A percentile compares a stretch with the other conserved stretches of the same genome.
Evolutionary conservation across 92 coral and sea anemone species (phyloP).

Genomic region (Parazoanthus atlanticus): DNA sequence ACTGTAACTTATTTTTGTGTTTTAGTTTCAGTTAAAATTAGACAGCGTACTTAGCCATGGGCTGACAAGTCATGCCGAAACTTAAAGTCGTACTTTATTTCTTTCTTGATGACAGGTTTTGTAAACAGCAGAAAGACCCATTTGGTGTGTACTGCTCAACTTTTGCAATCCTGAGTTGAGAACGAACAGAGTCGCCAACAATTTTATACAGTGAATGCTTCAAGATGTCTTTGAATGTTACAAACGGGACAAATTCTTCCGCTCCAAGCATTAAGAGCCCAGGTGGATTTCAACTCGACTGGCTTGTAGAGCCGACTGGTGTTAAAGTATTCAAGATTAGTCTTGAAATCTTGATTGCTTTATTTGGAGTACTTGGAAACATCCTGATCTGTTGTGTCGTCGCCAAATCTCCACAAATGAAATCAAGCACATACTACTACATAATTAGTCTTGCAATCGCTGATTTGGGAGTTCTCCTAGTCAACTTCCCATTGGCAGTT

Average conservation of each 20-base stretch:
- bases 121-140: background rate
- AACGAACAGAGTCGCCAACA: background rate
- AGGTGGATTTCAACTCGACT: conserved; percentile 4
- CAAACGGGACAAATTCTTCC: background rate
- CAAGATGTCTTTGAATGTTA: conserved; percentile 8
- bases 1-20: too few relatives aligned
- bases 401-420: conserved; percentile 59
- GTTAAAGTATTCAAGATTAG: conserved; percentile 56
- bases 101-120: background rate
- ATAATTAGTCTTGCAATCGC: conserved; percentile 76
- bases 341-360: conserved; percentile 58
- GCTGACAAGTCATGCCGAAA: too few relatives aligned
- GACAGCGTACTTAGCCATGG: too few relatives aligned
- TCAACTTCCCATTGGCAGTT: conserved; percentile 67
- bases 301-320: conserved; percentile 45
- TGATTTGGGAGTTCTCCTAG: conserved; percentile 58
- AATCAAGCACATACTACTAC: conserved; percentile 68
- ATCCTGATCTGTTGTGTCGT: conserved; percentile 72
- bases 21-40: too few relatives aligned
- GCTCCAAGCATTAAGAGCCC: background rate
- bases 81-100: too few relatives aligned
- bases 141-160: background rate
- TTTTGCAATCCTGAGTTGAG: background rate
- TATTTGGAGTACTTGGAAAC: conserved; percentile 78
- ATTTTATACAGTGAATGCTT: background rate